These are phyloP conservation scores for Synchiropus splendidus DNA, from an alignment of 2,113 vertebrate genomes.

Conservation along the genomic window DNA sequence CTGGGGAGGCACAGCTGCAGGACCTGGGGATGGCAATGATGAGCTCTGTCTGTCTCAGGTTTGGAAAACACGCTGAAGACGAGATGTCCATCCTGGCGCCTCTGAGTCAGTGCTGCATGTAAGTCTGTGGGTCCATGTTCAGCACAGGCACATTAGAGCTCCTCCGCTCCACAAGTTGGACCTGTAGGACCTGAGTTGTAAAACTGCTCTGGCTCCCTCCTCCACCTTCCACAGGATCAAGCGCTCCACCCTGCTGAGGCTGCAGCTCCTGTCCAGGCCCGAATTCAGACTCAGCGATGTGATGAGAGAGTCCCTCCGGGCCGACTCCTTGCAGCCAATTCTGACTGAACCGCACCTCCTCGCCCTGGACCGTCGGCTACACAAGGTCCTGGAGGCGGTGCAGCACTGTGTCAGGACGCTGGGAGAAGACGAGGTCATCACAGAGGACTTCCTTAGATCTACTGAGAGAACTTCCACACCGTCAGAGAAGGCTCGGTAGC, in stretches of 20 bases:
- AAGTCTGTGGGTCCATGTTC: constrained; percentile 51
- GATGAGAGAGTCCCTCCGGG: constrained; percentile 84
- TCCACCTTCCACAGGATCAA: constrained; percentile 72
- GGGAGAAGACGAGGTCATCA: constrained; percentile 72
- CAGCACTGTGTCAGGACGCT: constrained; percentile 64
- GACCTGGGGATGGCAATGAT: constrained; percentile 82
- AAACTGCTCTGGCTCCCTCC: neutral
- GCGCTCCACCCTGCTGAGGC: constrained; percentile 71
- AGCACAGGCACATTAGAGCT: neutral
- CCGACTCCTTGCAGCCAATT: constrained; percentile 73
- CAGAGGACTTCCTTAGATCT: constrained; percentile 37
- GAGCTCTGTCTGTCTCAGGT: constrained; percentile 59
- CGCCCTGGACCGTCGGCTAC: constrained; percentile 83
- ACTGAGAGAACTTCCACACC: constrained; percentile 2
- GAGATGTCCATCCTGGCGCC: constrained; percentile 90
- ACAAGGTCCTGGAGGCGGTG: constrained; percentile 68
- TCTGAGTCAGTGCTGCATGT: constrained; percentile 88
- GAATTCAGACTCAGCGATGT: constrained; percentile 80
- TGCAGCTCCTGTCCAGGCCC: constrained; percentile 70
- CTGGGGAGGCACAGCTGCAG: constrained; percentile 85
- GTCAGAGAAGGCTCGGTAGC: constrained; percentile 35
- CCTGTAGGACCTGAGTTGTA: neutral
- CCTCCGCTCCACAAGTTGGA: neutral
- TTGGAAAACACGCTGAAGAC: constrained; percentile 81
- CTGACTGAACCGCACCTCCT: constrained; percentile 81